Evolutionary conservation across 2,797 vertebrate species (phyloP).

Genomic region (Lepus oiostolus): DNA sequence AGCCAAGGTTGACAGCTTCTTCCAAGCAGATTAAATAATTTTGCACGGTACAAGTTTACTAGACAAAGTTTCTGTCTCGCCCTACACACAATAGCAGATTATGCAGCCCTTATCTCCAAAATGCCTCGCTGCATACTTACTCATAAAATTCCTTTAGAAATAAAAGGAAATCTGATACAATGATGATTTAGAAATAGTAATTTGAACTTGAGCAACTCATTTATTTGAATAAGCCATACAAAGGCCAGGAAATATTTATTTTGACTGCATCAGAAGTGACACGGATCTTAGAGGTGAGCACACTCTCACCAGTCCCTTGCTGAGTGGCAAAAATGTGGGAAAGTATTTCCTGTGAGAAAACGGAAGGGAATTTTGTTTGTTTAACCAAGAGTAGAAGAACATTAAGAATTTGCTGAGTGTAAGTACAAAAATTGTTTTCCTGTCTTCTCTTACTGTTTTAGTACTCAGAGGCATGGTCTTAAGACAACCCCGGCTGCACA

Average conservation of each 20-base stretch:
- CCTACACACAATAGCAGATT: background rate
- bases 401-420: background rate
- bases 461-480: background rate
- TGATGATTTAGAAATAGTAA: constrained; percentile 50
- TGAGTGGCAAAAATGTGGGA: constrained; percentile 3
- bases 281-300: constrained; percentile 34
- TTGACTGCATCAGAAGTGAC: constrained; percentile 2
- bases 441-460: too few relatives aligned
- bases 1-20: background rate
- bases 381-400: constrained; percentile 26
- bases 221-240: constrained; percentile 59
- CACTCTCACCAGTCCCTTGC: background rate
- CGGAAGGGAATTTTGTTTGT: background rate
- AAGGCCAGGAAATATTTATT: constrained; percentile 49
- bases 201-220: constrained; percentile 47
- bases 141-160: background rate
- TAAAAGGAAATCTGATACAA: constrained; percentile 17
- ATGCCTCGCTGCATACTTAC: background rate
- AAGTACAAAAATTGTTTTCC: background rate
- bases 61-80: constrained; percentile 31
- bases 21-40: background rate
- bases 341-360: constrained; percentile 35
- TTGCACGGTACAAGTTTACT: background rate
- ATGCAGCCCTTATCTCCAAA: background rate
- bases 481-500: background rate